Evolutionary conservation across 35 echinoderm and acorn worm genomes (phyloP).

Genomic region (Heliocidaris tuberculata): DNA sequence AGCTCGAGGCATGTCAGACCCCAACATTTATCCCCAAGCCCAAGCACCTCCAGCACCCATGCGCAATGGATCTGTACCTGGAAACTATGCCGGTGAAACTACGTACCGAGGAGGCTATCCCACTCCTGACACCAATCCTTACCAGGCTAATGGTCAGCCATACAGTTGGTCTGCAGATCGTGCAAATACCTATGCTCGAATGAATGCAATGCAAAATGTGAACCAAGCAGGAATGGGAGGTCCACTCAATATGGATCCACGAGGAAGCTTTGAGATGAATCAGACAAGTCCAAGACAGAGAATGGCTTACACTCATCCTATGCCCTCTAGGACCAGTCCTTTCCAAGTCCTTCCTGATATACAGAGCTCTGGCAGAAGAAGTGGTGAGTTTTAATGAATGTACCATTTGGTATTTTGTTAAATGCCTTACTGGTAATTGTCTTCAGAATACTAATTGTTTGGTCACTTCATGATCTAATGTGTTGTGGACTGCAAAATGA

Average conservation of each 20-base stretch:
- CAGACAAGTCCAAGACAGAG: conserved; percentile 47
- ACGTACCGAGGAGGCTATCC: neutral
- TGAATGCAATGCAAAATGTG: conserved; percentile 51
- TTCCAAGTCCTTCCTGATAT: conserved; percentile 74
- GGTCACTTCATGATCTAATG: too few relatives aligned
- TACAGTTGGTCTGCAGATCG: conserved; percentile 89
- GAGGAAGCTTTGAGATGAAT: neutral
- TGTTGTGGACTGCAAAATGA: too few relatives aligned
- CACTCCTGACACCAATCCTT: conserved; percentile 19
- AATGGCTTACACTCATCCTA: conserved; percentile 62
- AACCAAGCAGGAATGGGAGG: neutral
- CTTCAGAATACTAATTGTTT: neutral
- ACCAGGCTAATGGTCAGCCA: conserved; percentile 36
- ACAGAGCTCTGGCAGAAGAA: conserved; percentile 29
- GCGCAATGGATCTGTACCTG: conserved; percentile 46
- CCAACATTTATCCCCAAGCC: conserved; percentile 54
- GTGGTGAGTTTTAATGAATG: conserved; percentile 7
- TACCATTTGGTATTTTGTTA: too few relatives aligned
- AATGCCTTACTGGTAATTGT: neutral
- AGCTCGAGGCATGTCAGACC: conserved; percentile 76
- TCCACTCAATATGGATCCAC: neutral
- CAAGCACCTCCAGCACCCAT: neutral
- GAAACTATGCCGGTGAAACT: neutral
- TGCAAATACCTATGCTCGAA: conserved; percentile 77
- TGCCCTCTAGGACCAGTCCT: conserved; percentile 63